A percentile compares a stretch with the other conserved stretches of the same genome.
These are phyloP conservation scores for Pteropus rufus DNA, from an alignment of 2,797 vertebrate genomes.

Conservation along the genomic window DNA sequence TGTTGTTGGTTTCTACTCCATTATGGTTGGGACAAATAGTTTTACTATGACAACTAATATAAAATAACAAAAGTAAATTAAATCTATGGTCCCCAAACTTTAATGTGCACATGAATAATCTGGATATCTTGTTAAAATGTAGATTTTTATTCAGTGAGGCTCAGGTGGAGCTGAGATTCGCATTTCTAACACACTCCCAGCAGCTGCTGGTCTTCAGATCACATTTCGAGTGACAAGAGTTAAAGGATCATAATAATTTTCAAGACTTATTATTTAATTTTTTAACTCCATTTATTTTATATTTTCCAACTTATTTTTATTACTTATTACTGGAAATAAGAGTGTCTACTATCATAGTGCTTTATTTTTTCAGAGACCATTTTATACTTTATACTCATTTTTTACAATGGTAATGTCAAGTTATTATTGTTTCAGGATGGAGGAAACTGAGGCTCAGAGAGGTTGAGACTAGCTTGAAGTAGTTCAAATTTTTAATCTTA, in stretches of 20 bases:
- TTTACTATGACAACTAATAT: background rate
- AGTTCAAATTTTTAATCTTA: background rate
- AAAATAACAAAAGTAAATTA: background rate
- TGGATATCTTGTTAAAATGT: background rate
- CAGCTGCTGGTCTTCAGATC: background rate
- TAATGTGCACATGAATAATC: background rate
- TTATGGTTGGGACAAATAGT: background rate
- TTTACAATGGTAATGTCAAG: background rate
- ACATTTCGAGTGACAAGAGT: background rate
- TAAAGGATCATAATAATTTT: background rate
- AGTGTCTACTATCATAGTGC: background rate
- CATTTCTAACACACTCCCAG: background rate
- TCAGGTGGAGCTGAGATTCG: background rate
- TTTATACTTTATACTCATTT: background rate
- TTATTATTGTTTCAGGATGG: background rate
- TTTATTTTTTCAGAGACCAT: background rate
- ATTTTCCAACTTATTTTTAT: background rate
- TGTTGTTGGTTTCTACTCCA: background rate
- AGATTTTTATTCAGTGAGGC: background rate
- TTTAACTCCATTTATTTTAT: background rate
- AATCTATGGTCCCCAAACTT: background rate
- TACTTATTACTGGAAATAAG: background rate
- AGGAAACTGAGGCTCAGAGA: background rate
- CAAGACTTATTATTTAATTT: background rate
- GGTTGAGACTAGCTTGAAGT: background rate